Evolutionary conservation across 2,113 vertebrate genomes (phyloP).

Genomic region (Malaclemys terrapin): DNA sequence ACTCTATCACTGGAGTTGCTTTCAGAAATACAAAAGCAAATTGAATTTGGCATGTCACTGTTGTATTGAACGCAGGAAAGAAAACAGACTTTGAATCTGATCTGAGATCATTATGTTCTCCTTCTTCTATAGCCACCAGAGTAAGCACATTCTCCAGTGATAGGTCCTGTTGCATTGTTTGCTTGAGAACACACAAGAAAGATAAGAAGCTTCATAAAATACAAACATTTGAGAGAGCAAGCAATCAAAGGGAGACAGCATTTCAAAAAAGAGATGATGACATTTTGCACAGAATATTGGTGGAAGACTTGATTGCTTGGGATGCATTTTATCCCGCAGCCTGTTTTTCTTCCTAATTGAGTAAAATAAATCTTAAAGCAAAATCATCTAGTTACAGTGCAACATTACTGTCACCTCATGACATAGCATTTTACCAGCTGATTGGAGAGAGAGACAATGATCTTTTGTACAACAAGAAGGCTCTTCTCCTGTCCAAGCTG

Average conservation of each 20-base stretch:
- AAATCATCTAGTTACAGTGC: neutral
- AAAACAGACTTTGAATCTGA: neutral
- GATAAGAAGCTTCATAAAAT: neutral
- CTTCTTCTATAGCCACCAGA: neutral
- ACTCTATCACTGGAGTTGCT: neutral
- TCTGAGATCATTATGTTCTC: neutral
- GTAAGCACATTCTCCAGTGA: neutral
- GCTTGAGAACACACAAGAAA: neutral
- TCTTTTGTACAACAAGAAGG: neutral
- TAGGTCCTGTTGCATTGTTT: neutral
- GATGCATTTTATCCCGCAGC: neutral
- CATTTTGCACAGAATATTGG: neutral
- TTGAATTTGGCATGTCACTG: neutral
- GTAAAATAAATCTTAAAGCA: neutral
- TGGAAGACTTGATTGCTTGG: neutral
- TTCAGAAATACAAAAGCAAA: neutral
- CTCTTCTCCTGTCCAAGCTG: neutral
- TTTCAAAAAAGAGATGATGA: neutral
- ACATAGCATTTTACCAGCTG: neutral
- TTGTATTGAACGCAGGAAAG: neutral
- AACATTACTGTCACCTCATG: neutral
- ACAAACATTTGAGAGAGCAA: neutral
- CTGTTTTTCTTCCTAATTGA: neutral
- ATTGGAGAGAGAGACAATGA: neutral
- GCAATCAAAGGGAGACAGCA: neutral